These are phyloP conservation scores for Tolypeutes matacus DNA, from an alignment of 2,797 vertebrate species.

Conservation along the genomic window DNA sequence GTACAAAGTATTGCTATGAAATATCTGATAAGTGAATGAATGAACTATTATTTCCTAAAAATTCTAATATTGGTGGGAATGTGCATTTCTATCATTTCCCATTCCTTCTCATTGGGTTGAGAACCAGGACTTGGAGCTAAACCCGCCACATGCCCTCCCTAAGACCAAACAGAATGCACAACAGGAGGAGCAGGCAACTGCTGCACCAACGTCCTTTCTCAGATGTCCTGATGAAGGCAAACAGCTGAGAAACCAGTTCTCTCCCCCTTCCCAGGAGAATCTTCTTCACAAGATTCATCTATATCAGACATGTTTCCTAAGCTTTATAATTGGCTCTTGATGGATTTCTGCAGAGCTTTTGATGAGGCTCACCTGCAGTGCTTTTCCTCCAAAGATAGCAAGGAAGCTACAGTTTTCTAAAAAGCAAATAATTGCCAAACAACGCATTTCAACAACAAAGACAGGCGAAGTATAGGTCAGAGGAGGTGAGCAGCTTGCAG, in stretches of 20 bases:
- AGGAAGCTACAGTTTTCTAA: constrained; percentile 24
- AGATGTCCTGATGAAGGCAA: neutral
- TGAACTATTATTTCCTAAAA: neutral
- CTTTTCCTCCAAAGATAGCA: neutral
- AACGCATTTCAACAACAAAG: neutral
- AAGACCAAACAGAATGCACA: neutral
- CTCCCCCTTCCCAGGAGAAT: neutral
- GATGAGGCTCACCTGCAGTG: neutral
- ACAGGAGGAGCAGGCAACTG: neutral
- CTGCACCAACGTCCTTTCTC: neutral
- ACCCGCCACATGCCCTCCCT: neutral
- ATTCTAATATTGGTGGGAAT: neutral
- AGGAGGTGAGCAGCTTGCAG: neutral
- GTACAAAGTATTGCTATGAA: neutral
- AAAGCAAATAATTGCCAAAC: constrained; percentile 13
- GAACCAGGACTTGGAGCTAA: neutral
- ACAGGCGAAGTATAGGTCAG: neutral
- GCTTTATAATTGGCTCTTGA: neutral
- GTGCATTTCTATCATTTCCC: neutral
- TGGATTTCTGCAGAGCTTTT: neutral
- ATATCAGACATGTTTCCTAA: neutral
- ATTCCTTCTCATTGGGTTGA: neutral
- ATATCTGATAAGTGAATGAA: neutral
- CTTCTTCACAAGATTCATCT: neutral
- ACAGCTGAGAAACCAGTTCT: neutral